Base-by-base conservation (phyloP, 2,113 vertebrate species). In the Turdus rufiventris region DNA sequence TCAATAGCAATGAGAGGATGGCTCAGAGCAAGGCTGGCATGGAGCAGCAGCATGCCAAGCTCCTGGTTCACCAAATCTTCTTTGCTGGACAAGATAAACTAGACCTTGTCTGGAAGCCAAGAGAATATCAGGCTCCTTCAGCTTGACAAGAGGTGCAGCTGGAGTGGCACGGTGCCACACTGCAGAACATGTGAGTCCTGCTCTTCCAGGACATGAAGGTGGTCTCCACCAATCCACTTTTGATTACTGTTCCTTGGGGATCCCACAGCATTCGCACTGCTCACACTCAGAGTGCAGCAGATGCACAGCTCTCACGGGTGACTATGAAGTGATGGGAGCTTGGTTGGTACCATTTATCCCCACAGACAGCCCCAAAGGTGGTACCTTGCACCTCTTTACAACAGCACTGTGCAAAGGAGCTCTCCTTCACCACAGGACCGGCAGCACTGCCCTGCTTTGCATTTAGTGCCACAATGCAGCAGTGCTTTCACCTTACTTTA, bases 221-320 rank as follows among this genome's bases (percentile, higher is more conserved):
- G 53, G 72, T n/a, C 18, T 68, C 53, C 57, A 56, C 26, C 0
- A 1, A n/a, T 8, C 28, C 0, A 1, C 26, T 80, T 80, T 10
- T 25, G 25, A 45, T 25, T 45, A 48, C 19, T 0, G 0, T 3
- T 91, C 19, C 38, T 8, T 4, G 19, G 40, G 58, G 36, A 57
- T 77, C 45, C 17, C 13, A 17, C 1, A 5, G 60, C 0, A 0
- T 28, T 66, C 12, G 1, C 36, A 18, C 20, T 68, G 61, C 40
- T 66, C 1, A 4, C 66, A 21, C 56, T 72, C 0, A 0, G 38
- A 77, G 19, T 21, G 10, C 0, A 0, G 29, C 0, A 0, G 45
- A 18, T 18, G 43, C 1, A 5, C 43, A 43, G 63, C 19, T 75
- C 54, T 77, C 11, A 1, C 0, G 0, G 24, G 18, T 45, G 45